Conservation (phyloP, 92 coral and sea anemone genomes). For the Heteractis magnifica region DNA sequence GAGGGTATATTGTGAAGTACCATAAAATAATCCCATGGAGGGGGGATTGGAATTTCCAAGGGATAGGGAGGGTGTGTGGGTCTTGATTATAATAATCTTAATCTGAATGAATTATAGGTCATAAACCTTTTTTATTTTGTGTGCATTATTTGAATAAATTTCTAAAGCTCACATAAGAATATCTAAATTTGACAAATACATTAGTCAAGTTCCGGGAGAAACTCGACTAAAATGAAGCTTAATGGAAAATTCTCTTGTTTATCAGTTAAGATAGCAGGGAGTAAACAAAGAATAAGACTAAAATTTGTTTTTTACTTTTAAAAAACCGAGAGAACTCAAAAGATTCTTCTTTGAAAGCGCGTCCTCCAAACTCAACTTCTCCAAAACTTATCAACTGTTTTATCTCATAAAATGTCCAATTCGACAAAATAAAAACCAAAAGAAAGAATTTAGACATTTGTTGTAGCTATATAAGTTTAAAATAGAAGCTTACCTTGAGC, state of each 20-base stretch:
- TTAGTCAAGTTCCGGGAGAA: not conserved
- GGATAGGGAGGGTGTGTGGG: too few species aligned
- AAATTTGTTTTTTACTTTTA: not conserved
- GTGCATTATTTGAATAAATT: too few species aligned
- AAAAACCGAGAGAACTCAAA: not conserved
- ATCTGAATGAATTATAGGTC: too few species aligned
- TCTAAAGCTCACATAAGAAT: not conserved
- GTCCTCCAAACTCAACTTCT: not conserved
- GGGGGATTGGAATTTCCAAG: too few species aligned
- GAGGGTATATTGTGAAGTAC: too few species aligned
- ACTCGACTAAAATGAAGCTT: not conserved
- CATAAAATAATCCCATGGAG: too few species aligned
- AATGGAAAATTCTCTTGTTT: not conserved
- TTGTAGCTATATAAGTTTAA: not conserved
- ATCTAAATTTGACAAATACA: not conserved
- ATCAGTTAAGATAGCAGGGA: not conserved
- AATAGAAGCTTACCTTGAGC: constrained; percentile 16
- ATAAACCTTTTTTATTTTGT: too few species aligned
- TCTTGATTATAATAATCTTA: too few species aligned
- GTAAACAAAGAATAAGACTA: not conserved
- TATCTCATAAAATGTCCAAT: not conserved
- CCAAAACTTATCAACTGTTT: not conserved
- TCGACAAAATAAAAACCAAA: not conserved
- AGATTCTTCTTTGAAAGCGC: too few species aligned
- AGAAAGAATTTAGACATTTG: not conserved